Evolutionary conservation across 2,888 invertebrate species (phyloP).

Genomic region (Drosophila borealis): DNA sequence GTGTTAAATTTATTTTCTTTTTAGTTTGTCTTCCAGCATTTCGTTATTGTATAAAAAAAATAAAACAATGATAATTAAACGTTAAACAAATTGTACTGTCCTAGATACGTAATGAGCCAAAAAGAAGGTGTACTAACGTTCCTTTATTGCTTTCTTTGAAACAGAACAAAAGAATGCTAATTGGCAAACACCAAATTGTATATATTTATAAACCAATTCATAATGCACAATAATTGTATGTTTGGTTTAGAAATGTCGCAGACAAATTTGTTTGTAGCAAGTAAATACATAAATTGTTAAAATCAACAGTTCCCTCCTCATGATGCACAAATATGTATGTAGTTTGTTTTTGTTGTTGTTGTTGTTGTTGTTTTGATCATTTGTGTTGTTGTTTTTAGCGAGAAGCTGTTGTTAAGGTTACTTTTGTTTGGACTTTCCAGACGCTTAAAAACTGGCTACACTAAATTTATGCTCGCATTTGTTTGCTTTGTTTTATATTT

Average conservation of each 20-base stretch:
- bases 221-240: constrained; percentile 34
- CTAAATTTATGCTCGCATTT: constrained; percentile 52
- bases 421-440: constrained; percentile 42
- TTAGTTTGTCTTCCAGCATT: constrained; percentile 64
- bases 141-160: constrained; percentile 3
- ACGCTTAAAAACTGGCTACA: constrained; percentile 64
- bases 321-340: constrained; percentile 2
- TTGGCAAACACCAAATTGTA: constrained; percentile 18
- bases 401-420: constrained; percentile 32
- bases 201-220: constrained; percentile 22
- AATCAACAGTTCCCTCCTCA: constrained; percentile 31
- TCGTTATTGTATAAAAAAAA: constrained; percentile 55
- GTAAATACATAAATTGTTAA: constrained; percentile 32
- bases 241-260: constrained; percentile 20
- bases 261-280: constrained; percentile 7
- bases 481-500: constrained; percentile 42
- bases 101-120: constrained; percentile 57
- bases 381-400: constrained; percentile 7
- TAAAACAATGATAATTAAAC: constrained; percentile 66
- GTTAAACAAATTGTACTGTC: constrained; percentile 72
- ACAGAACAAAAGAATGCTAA: constrained; percentile 14
- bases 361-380: neutral
- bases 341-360: constrained; percentile 6
- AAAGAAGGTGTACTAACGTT: constrained; percentile 37
- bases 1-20: constrained; percentile 61